These are phyloP conservation scores for Philypnodon macrostomus DNA, from an alignment of 2,797 vertebrate genomes.

Conservation along the genomic window DNA sequence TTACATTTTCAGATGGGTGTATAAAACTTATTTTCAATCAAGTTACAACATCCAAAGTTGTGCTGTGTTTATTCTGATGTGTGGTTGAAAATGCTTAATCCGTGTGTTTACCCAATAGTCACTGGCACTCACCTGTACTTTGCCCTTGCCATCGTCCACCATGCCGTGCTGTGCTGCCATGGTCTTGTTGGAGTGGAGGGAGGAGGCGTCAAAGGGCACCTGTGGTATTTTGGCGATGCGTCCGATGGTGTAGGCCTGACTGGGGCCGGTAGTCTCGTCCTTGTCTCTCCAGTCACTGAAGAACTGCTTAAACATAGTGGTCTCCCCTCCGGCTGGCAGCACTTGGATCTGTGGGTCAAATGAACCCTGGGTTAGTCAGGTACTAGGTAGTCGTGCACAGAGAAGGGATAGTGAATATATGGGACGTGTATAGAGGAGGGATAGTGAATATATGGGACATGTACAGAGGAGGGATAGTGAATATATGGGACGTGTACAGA, in stretches of 20 bases:
- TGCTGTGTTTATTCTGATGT: too few relatives aligned
- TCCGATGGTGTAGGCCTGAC: conserved; percentile 71
- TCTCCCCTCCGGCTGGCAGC: conserved; percentile 76
- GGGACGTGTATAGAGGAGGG: too few relatives aligned
- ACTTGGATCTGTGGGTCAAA: conserved; percentile 76
- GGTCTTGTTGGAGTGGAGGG: conserved; percentile 71
- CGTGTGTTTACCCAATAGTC: background rate
- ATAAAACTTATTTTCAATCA: too few relatives aligned
- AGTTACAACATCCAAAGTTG: too few relatives aligned
- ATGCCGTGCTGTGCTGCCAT: conserved; percentile 83
- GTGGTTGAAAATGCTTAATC: too few relatives aligned
- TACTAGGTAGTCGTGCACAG: too few relatives aligned
- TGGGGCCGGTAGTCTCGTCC: conserved; percentile 72
- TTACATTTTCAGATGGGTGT: too few relatives aligned
- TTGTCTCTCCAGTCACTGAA: conserved; percentile 80
- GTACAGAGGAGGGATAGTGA: too few relatives aligned
- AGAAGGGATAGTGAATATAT: too few relatives aligned
- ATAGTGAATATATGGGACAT: too few relatives aligned
- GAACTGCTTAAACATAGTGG: conserved; percentile 80
- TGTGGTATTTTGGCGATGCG: conserved; percentile 70
- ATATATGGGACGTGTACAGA: too few relatives aligned
- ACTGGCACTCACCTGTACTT: conserved; percentile 63
- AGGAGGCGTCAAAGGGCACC: conserved; percentile 78
- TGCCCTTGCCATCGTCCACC: conserved; percentile 81
- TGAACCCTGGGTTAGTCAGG: too few relatives aligned